These are phyloP conservation scores for Limnephilus auricula DNA, from an alignment of 2,888 invertebrate species.

Conservation along the genomic window DNA sequence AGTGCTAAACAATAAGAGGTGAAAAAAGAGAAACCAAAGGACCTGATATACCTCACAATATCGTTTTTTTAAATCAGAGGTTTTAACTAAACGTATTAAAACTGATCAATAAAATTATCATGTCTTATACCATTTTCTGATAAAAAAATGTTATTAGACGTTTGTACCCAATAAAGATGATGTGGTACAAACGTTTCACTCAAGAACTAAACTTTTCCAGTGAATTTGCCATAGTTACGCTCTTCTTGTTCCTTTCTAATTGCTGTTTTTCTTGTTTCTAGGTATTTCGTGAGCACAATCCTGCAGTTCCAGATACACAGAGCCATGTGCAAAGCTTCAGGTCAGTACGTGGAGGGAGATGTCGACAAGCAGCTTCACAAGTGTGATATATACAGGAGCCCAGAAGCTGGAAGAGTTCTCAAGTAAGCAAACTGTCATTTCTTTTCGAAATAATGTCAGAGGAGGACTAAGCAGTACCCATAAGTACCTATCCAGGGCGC, in stretches of 20 bases:
- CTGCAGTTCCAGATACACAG: slow-evolving; percentile 96
- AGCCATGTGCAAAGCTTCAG: slow-evolving; percentile 88
- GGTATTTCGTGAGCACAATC: slow-evolving; percentile 95
- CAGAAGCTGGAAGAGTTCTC: slow-evolving; percentile 90
- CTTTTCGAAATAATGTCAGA: background rate
- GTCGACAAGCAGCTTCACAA: slow-evolving; percentile 87
- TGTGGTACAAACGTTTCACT: no score
- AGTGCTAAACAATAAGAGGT: no score
- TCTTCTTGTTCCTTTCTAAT: background rate
- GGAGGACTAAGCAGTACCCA: background rate
- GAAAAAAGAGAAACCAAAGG: no score
- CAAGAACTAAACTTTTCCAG: no score
- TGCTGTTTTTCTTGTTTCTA: slow-evolving; percentile 73
- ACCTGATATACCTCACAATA: no score
- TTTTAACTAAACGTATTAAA: no score
- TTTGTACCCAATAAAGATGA: no score
- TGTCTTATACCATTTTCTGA: no score
- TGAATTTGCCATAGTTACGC: background rate
- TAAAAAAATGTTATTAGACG: no score
- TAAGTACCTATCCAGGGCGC: no score
- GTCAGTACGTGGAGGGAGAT: slow-evolving; percentile 87
- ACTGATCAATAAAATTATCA: no score
- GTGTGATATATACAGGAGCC: slow-evolving; percentile 93
- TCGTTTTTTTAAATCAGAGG: no score
- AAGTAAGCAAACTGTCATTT: slow-evolving; percentile 81